These are phyloP conservation scores for Sphyrna mokarran DNA, from an alignment of 2,113 vertebrate species.

Conservation along the genomic window DNA sequence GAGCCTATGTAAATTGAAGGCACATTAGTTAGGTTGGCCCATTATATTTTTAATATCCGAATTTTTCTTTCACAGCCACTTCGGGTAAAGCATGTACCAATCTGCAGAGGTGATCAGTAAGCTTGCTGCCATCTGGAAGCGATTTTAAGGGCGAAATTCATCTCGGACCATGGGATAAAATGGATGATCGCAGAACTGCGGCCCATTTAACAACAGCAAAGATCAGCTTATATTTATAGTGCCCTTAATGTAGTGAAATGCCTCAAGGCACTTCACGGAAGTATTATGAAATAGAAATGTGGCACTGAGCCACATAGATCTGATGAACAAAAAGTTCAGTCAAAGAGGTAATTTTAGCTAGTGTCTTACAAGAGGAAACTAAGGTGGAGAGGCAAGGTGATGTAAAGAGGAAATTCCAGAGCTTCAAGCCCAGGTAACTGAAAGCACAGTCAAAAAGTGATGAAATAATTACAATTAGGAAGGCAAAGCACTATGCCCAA, in stretches of 20 bases:
- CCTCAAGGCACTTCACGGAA: background rate
- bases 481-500: no score
- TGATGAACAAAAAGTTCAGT: background rate
- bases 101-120: background rate
- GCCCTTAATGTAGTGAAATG: background rate
- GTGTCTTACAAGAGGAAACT: background rate
- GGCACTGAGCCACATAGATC: background rate
- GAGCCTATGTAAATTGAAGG: constrained; percentile 14
- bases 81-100: background rate
- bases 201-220: background rate
- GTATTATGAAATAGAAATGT: background rate
- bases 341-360: background rate
- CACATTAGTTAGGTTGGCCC: background rate
- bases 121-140: background rate
- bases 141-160: background rate
- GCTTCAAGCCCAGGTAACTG: background rate
- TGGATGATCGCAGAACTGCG: background rate
- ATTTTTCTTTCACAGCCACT: background rate
- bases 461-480: background rate
- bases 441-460: background rate
- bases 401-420: background rate
- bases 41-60: constrained; percentile 27
- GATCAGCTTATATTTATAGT: background rate
- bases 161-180: background rate
- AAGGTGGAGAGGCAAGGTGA: background rate